phyloP scores from a whole-genome alignment of 2,888 invertebrate genomes.

The Dexiosoma caninum region DNA sequence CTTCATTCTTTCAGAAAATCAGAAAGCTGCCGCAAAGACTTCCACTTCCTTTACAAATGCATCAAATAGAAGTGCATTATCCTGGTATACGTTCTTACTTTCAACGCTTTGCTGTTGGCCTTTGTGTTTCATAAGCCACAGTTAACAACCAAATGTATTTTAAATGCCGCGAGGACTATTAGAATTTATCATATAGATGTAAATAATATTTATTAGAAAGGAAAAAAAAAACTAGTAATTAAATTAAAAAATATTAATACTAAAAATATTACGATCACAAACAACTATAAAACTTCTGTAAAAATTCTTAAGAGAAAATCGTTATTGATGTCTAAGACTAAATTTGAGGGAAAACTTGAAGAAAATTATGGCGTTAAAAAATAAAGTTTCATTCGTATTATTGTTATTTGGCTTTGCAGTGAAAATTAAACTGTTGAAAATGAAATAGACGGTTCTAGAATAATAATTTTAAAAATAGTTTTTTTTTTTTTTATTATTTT shows the following conservation, averaged over 20 bases:
- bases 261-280: not conserved
- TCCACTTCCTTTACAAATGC: slow-evolving; percentile 31
- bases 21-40: slow-evolving; percentile 52
- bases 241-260: not conserved
- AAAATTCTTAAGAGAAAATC: no score
- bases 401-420: no score
- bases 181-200: slow-evolving; percentile 5
- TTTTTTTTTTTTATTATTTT: no score
- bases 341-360: no score
- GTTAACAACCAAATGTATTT: slow-evolving; percentile 47
- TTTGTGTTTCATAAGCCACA: slow-evolving; percentile 17
- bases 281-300: not conserved
- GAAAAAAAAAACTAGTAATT: not conserved
- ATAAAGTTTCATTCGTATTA: no score
- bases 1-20: slow-evolving; percentile 53
- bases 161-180: not conserved
- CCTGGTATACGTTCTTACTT: not conserved
- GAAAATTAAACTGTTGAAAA: no score
- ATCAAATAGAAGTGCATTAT: not conserved
- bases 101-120: slow-evolving; percentile 4
- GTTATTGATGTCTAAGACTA: no score
- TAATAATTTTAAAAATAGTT: no score
- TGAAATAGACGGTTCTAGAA: no score
- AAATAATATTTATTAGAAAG: slow-evolving; percentile 1
- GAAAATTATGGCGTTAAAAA: no score